Percentiles rank a stretch among this genome's conserved stretches.
phyloP scores from a whole-genome alignment of 2,888 invertebrate genomes.

The Latrodectus elegans region DNA sequence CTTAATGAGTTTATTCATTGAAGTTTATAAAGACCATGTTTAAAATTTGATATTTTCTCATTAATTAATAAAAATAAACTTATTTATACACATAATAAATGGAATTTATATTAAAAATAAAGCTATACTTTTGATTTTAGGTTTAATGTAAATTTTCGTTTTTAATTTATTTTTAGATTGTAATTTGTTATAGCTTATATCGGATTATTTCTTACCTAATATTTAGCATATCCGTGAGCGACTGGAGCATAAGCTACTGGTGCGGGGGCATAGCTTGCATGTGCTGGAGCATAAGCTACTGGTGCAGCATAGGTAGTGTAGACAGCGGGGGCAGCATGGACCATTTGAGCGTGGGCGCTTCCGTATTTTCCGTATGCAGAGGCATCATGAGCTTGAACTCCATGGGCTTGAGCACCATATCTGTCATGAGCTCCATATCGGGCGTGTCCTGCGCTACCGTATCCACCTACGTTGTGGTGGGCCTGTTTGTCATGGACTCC shows the following conservation, averaged over 20 bases:
- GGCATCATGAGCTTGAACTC: slow-evolving; percentile 53
- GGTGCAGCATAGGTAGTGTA: slow-evolving; percentile 24
- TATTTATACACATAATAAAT: no score
- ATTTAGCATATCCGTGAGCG: slow-evolving; percentile 13
- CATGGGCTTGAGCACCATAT: slow-evolving; percentile 61
- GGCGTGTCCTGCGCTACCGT: slow-evolving; percentile 56
- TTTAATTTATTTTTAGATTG: background rate
- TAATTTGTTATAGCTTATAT: background rate
- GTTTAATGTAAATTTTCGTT: background rate
- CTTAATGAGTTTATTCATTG: no score
- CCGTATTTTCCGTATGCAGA: slow-evolving; percentile 50
- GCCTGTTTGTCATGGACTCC: slow-evolving; percentile 44
- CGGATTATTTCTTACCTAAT: background rate
- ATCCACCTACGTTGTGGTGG: slow-evolving; percentile 56
- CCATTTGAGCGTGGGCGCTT: slow-evolving; percentile 37
- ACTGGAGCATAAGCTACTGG: slow-evolving; percentile 14
- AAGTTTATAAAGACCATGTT: no score
- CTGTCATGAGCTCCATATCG: slow-evolving; percentile 56
- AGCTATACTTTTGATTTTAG: no score
- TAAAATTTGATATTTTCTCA: no score
- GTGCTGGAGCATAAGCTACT: slow-evolving; percentile 9
- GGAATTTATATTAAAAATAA: no score
- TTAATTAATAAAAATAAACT: no score
- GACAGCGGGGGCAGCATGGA: slow-evolving; percentile 28
- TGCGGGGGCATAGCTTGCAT: background rate